Evolutionary conservation across 2,888 invertebrate genomes (phyloP), one percentile per base, ranked within the genome.

Genomic region (Heliconius hortense): DNA sequence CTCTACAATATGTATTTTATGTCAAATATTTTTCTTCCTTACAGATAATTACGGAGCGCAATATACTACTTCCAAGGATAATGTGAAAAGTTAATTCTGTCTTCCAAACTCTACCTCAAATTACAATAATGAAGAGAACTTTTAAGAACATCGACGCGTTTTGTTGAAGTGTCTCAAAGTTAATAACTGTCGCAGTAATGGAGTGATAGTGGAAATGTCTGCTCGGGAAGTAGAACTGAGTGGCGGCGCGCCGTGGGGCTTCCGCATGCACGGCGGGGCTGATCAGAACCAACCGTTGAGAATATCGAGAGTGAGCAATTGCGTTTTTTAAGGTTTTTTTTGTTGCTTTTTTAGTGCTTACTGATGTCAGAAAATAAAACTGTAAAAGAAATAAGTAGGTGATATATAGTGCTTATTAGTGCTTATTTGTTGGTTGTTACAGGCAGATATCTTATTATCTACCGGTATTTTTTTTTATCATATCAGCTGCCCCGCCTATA

Each of bases 201-300:
- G 84, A 87, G 84, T 89, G 87, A 88, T 82, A 81, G 39, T 80
- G 81, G 89, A 88, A 85, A 96, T 96, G 97, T 95, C 95, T 86
- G 94, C 96, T 81, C 94, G 96, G 84, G 96, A 96, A 92, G 96
- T 97, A 89, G 95, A 96, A 87, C 94, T 97, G 87, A 95, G 96
- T 86, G 97, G 97, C 82, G 97, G 97, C 80, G 96, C 96, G 88
- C 97, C 97, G 82, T 97, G 97, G 98, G 97, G 97, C 85, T 97
- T 98, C 94, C 96, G 97, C 81, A 96, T 97, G 96, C 96, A 97
- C 89, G 97, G 97, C 80, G 97, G 97, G 80, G 95, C 94, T 84
- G 97, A 97, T 91, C 95, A 95, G 83, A 96, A 96, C 86, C 96
- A 96, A 89, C 96, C 97, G 77, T 94, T 97, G 78, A 95, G 96